phyloP scores from a whole-genome alignment of 2,113 vertebrate genomes.

The Mesoclemmys tuberculata region DNA sequence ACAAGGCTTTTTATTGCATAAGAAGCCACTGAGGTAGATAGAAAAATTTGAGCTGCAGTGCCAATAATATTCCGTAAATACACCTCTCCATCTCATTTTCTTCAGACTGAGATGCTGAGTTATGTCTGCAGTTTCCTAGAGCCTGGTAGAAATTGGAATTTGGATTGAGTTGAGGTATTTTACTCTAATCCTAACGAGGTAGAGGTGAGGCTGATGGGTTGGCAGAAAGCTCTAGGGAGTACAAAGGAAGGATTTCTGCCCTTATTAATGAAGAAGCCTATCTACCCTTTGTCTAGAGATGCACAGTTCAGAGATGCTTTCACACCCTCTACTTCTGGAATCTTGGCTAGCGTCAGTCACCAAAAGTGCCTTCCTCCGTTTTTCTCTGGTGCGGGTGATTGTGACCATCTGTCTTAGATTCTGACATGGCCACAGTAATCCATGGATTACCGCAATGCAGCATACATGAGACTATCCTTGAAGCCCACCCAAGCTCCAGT shows the following conservation, averaged over 20 bases:
- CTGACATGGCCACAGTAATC: slow-evolving; percentile 18
- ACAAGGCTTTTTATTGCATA: not conserved
- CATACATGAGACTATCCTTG: slow-evolving; percentile 50
- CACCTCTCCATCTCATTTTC: rapidly evolving
- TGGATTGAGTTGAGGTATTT: not conserved
- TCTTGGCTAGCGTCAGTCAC: not conserved
- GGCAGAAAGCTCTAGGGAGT: not conserved
- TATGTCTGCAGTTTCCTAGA: not conserved
- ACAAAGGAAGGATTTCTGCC: not conserved
- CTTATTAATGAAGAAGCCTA: not conserved
- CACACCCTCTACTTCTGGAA: not conserved
- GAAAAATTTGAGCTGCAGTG: rapidly evolving
- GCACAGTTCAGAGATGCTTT: not conserved
- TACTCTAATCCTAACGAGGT: not conserved
- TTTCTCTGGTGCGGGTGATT: slow-evolving; percentile 1
- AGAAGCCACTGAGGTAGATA: not conserved
- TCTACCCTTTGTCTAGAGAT: not conserved
- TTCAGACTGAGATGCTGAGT: rapidly evolving
- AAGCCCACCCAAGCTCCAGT: slow-evolving; percentile 49
- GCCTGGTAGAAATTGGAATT: not conserved
- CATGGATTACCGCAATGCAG: slow-evolving; percentile 74
- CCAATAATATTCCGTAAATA: not conserved
- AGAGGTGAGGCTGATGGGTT: not conserved
- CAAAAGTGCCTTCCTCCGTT: not conserved
- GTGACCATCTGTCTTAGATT: not conserved